These are phyloP conservation scores for Eulemur albifrons DNA, from an alignment of 2,797 vertebrate genomes.

Conservation along the genomic window DNA sequence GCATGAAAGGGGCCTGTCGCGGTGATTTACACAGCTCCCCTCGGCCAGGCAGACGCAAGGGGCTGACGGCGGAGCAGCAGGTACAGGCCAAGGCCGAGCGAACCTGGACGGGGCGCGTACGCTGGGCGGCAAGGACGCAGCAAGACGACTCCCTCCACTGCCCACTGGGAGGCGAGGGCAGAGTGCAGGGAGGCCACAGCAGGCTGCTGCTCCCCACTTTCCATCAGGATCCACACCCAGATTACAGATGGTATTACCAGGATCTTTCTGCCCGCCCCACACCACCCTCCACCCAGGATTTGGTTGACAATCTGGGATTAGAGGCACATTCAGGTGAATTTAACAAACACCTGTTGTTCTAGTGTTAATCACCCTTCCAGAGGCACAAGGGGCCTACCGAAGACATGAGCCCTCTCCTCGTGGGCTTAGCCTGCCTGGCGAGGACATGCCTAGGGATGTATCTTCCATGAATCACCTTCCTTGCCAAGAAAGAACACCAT, in stretches of 20 bases:
- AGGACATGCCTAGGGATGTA: neutral
- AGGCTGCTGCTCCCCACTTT: neutral
- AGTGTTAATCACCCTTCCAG: slow-evolving; percentile 48
- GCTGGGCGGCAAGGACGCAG: fast-evolving
- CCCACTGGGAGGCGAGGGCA: neutral
- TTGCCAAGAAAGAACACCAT: neutral
- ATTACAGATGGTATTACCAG: neutral
- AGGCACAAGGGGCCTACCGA: neutral
- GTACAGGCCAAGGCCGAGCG: neutral
- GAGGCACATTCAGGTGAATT: slow-evolving; percentile 38
- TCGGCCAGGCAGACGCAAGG: neutral
- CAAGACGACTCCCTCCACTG: neutral
- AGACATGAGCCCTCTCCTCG: neutral
- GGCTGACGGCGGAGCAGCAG: neutral
- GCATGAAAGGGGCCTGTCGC: slow-evolving; percentile 66
- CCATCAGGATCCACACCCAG: slow-evolving; percentile 25
- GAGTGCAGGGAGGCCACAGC: neutral
- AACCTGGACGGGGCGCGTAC: fast-evolving
- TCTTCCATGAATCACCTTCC: slow-evolving; percentile 3
- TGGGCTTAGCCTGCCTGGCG: neutral
- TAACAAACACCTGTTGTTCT: slow-evolving; percentile 60
- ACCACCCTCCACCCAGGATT: slow-evolving; percentile 70
- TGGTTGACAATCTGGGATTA: slow-evolving; percentile 64
- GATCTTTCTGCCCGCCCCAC: neutral
- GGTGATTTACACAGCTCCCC: neutral